These are phyloP conservation scores for Xyliphius kryptos DNA, from an alignment of 2,113 vertebrate species.

Conservation along the genomic window DNA sequence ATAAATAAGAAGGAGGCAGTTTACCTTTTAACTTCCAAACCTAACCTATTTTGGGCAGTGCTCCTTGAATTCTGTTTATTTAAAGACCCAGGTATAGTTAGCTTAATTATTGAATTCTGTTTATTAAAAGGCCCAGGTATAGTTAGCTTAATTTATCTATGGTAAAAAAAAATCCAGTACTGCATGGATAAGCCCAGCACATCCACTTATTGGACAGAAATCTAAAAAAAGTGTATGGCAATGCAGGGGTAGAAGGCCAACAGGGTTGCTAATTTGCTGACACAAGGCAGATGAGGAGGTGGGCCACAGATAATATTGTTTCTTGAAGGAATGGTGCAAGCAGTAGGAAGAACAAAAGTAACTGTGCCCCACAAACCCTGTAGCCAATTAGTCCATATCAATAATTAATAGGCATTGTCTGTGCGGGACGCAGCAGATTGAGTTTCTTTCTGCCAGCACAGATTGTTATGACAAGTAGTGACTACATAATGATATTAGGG, in stretches of 20 bases:
- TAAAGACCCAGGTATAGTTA: no score
- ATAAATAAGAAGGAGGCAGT: no score
- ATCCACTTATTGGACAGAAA: constrained; percentile 9
- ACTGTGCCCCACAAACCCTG: constrained; percentile 84
- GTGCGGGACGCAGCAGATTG: constrained; percentile 76
- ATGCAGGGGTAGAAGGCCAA: constrained; percentile 47
- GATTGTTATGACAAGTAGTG: constrained; percentile 90
- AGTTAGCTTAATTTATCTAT: no score
- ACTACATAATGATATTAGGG: constrained; percentile 92
- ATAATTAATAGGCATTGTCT: constrained; percentile 90
- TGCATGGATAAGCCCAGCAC: no score
- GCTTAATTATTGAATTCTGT: no score
- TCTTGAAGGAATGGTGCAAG: constrained; percentile 79
- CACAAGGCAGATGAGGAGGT: constrained; percentile 61
- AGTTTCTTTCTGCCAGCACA: constrained; percentile 74
- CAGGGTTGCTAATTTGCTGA: constrained; percentile 77
- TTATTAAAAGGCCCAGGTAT: no score
- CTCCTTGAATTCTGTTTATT: no score
- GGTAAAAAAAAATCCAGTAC: no score
- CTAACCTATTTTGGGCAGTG: no score
- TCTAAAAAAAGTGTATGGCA: constrained; percentile 13
- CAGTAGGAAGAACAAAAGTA: constrained; percentile 85
- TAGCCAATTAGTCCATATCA: constrained; percentile 95
- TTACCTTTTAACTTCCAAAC: no score
- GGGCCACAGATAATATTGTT: constrained; percentile 69